Base-by-base conservation (phyloP, 2,888 invertebrate genomes). In the Liopterus haemorrhoidalis region DNA sequence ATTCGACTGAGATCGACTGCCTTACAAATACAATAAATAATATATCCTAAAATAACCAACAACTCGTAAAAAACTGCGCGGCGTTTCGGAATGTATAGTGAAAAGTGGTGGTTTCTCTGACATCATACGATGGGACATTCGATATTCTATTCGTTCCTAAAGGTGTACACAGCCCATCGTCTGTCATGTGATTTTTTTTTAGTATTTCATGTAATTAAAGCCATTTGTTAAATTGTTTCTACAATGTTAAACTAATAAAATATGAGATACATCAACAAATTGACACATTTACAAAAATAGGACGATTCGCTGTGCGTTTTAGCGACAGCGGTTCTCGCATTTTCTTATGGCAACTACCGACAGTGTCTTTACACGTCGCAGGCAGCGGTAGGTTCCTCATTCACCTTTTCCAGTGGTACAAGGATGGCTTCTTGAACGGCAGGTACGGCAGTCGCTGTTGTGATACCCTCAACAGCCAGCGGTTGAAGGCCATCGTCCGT, bases 171-270 rank as follows among this genome's bases (percentile, higher is more conserved):
- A n/a, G n/a, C n/a, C n/a, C n/a, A n/a, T 28, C 33, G 21, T 36
- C 27, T 38, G 11, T n/a, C 28, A 28, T 28, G 28, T 38, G 14
- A 15, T 24, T 37, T 14, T 41, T 25, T 9, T 41, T 41, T 41
- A 41, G 41, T 41, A 61, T 56, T 54, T 62, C n/a, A n/a, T n/a
- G 58, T 62, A 63, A 61, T 64, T 66, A 67, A 66, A 66, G 66
- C 66, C 59, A 42, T 57, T 65, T 61, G 64, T 65, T 65, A 64
- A 59, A 52, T 60, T 61, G 58, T 60, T 56, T 52, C 48, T 53
- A 54, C 45, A 50, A 55, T 56, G 52, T 61, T 53, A 53, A 54
- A 46, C 33, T 32, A 32, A 32, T 32, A 31, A 41, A 32, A 31
- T 41, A 24, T 38, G 25, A 35, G 35, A 35, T 35, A 36, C 36